Conservation (phyloP, 2,113 vertebrate genomes). For the Lycaon pictus region DNA sequence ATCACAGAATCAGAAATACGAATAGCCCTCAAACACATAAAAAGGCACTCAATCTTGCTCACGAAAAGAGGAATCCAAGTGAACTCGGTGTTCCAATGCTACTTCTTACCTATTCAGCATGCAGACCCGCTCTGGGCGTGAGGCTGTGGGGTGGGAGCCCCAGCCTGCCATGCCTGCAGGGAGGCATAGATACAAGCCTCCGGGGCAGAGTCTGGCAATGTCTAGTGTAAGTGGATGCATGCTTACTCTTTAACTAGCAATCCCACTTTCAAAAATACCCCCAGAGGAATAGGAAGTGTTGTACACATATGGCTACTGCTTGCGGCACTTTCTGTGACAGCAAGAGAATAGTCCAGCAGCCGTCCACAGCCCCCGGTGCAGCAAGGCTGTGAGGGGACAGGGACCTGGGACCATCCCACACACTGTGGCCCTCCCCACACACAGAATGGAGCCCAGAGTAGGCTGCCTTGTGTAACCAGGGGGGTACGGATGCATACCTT, state of each 20-base stretch:
- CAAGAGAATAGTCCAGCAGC: rapidly evolving
- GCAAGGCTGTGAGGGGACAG: rapidly evolving
- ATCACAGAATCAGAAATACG: not conserved
- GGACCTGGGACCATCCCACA: rapidly evolving
- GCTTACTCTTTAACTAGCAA: rapidly evolving
- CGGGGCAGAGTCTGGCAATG: not conserved
- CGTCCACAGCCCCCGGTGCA: rapidly evolving
- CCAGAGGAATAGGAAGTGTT: rapidly evolving
- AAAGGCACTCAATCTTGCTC: not conserved
- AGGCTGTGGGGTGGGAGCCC: not conserved
- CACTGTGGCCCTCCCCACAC: rapidly evolving
- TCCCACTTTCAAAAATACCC: not conserved
- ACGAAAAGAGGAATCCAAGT: rapidly evolving
- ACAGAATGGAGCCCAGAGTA: rapidly evolving
- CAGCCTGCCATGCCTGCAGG: rapidly evolving
- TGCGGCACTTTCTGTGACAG: rapidly evolving
- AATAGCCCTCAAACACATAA: not conserved
- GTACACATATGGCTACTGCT: rapidly evolving
- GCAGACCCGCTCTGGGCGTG: rapidly evolving
- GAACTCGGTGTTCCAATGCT: rapidly evolving
- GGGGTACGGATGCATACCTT: rapidly evolving
- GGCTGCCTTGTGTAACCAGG: not conserved
- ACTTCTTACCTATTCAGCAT: not conserved
- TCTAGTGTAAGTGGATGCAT: rapidly evolving
- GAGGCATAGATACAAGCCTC: rapidly evolving